Conservation (phyloP, 2,113 vertebrate species). For the Calyptomena viridis region DNA sequence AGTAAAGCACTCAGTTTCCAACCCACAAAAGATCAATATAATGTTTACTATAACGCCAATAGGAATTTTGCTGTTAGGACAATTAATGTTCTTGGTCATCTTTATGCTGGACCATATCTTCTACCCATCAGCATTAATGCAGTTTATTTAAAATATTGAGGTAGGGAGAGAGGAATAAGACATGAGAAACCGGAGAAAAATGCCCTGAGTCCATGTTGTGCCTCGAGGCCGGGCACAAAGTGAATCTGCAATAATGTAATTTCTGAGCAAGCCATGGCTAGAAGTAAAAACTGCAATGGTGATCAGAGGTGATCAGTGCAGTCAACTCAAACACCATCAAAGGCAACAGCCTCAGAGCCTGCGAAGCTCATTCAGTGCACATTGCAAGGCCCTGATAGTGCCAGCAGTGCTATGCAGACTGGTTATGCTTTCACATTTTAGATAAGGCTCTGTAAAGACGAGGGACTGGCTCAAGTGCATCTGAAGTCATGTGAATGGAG, state of each 20-base stretch:
- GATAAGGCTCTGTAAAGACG: neutral
- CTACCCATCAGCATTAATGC: neutral
- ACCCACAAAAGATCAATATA: neutral
- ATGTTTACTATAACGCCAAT: neutral
- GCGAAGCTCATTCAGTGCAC: neutral
- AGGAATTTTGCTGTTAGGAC: neutral
- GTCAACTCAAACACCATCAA: neutral
- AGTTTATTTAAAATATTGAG: neutral
- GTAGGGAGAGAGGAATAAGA: neutral
- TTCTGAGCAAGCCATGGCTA: constrained; percentile 18
- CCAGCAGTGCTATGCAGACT: neutral
- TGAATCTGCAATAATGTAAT: constrained; percentile 42
- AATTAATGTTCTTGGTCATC: neutral
- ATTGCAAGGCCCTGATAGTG: neutral
- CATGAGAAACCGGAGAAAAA: constrained; percentile 2
- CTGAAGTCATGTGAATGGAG: neutral
- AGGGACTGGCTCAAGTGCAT: neutral
- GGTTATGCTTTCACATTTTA: neutral
- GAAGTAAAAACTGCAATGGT: neutral
- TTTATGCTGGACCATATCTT: neutral
- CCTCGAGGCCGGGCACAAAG: neutral
- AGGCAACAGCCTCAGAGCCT: neutral
- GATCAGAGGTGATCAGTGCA: neutral
- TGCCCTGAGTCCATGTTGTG: neutral
- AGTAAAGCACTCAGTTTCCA: neutral